Evolutionary conservation across 2,797 vertebrate genomes (phyloP), one percentile per base, ranked within the genome.

Genomic region (Euthynnus affinis): DNA sequence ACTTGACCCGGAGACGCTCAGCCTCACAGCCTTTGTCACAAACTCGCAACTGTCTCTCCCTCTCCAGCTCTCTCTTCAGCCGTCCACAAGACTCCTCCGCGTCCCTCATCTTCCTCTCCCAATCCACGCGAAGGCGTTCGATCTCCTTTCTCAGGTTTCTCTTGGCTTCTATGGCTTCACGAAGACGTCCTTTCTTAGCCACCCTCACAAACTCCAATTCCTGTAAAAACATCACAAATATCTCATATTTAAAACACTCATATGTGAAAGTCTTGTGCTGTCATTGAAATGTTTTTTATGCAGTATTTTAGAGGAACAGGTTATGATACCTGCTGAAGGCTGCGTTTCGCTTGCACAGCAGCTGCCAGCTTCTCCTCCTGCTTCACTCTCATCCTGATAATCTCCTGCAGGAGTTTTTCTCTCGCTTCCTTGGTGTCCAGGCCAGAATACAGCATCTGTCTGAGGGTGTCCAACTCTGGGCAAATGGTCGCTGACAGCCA

Each of bases 361-460:
- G 96, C 95, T 0, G 95, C 95, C 42, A 99, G 95, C 89, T 98
- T 99, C 85, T 99, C 98, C 87, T 99, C 98, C 90, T 99, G 98
- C 91, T 98, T 98, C 76, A 98, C 96, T 23, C 97, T 93, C 97
- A 99, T 98, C 88, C 96, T 97, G 66, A 98, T 94, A 20, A 99
- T 96, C 93, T 99, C 98, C 40, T 99, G 98, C 75, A 99, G 96
- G 91, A 99, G 96, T 90, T 96, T 98, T 89, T 99, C 98, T 92
- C 98, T 95, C 82, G 97, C 96, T 92, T 99, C 98, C 94, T 96
- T 97, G 49, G 96, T 97, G 79, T 98, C 98, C 76, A 98, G 93
- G 83, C 97, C 97, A 0, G 96, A 94, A 60, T 97, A 96, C 85
- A 99, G 93, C 71, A 97, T 97, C 93, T 98, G 97, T 82, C 96